Base-by-base conservation (phyloP, 2,113 vertebrate species). In the Acrocephalus kingi region DNA sequence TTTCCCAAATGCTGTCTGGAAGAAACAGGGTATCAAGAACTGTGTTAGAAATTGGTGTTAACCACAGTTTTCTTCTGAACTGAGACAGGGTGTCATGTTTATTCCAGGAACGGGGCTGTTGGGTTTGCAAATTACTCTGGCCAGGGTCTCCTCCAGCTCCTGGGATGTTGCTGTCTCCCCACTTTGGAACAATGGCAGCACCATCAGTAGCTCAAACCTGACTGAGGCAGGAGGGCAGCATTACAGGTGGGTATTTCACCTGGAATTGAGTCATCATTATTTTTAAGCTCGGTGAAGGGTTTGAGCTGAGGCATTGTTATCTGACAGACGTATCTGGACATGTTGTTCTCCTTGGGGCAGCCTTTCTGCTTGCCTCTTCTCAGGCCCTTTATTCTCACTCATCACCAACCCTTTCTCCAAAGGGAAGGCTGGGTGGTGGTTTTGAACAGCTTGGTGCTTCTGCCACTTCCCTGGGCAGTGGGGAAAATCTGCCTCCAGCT, bases 321-420 rank as follows among this genome's bases (percentile, higher is more conserved):
- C 83, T 94, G 90, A 48, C 69, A 78, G 92, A 87, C 85, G 0
- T 55, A 90, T 75, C 90, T 87, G 94, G 89, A 35, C 95, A 73
- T 23, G 92, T 72, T 78, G 61, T 27, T 78, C 52, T 92, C 85
- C 90, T 86, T 86, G 61, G 83, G 84, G 83, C 85, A 94, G 31
- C 52, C 48, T 83, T 96, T 93, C 68, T 83, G 35, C 33, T 59
- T 88, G 68, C 39, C 20, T 14, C 17, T 86, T 93, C 63, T 71
- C 13, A 2, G 63, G 45, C 64, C 33, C 24, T 88, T 95, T 84
- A 49, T 90, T 90, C 68, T 86, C 1, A 1, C 22, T 62, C 31
- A 1, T 74, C 1, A 0, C 75, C 77, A 66, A 2, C 28, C 48
- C 24, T 45, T 74, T 77, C 68, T 93, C n/a, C 62, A 68, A 75